Base-by-base conservation (phyloP, 92 coral and sea anemone genomes). In the Palythoa grandis region DNA sequence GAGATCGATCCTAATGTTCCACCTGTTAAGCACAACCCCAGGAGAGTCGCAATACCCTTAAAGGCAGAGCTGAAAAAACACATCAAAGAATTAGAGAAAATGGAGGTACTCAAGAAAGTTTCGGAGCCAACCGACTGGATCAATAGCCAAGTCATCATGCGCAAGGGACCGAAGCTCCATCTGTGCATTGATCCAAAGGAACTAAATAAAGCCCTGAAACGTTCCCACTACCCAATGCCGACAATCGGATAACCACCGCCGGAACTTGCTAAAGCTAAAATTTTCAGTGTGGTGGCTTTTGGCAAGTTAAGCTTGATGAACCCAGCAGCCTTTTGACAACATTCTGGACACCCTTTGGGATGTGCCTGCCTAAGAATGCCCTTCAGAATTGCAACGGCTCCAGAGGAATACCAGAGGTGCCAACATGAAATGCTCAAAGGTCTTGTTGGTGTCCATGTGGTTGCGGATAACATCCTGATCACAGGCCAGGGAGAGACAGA, bases 141-240 rank as follows among this genome's bases (percentile, higher is more conserved):
- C 19, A 78, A 85, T 11, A 88, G 92, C 40, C 80, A 84, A 24
- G 92, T 89, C n/a, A 82, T 86, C 15, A 67, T 92, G 13, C 82
- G 83, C 19, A 89, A 92, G 74, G 88, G 80, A 61, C 89, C 89
- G 61, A 79, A 87, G 14, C 84, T 89, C 1, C 74, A 91, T 20
- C 69, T 92, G 84, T 89, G 95, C 61, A 88, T 92, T 43, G 91
- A 89, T 86, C 95, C 89, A 19, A 89, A 92, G 65, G 93, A 89
- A 16, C 85, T 92, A 14, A 90, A 92, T 70, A 83, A 82, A 54
- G 93, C 95, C 35, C 90, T 92, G 16, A 92, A 90, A n/a, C 77
- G 88, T 20, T 90, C 90, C 19, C 91, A 87, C 78, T 90, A 87
- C 78, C 92, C 91, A 7, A 74, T 92, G 63, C 89, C 88, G 0